phyloP scores from a whole-genome alignment of 2,797 vertebrate species.

The Centroberyx gerrardi region DNA sequence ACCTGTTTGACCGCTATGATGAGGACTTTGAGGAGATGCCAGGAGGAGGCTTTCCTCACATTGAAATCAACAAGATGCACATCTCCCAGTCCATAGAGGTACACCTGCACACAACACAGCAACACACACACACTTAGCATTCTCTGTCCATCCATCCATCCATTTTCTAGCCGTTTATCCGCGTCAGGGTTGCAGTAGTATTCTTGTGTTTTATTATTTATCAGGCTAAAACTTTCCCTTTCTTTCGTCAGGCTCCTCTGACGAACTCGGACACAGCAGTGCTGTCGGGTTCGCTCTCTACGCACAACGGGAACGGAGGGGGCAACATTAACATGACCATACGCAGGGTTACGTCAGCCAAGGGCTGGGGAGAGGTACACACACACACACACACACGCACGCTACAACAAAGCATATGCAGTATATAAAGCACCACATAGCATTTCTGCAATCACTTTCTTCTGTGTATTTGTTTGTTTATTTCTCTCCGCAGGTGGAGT shows the following conservation, averaged over 20 bases:
- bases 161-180: neutral
- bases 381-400: neutral
- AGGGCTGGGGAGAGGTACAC: slow-evolving; percentile 96
- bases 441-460: neutral
- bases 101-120: slow-evolving; percentile 14
- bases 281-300: slow-evolving; percentile 96
- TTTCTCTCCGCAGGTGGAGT: slow-evolving; percentile 89
- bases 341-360: slow-evolving; percentile 92
- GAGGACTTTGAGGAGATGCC: slow-evolving; percentile 96
- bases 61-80: slow-evolving; percentile 99
- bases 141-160: neutral
- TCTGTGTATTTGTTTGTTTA: neutral
- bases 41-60: slow-evolving; percentile 93
- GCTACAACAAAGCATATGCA: slow-evolving; percentile 4
- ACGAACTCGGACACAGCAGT: slow-evolving; percentile 95
- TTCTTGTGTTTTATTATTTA: neutral
- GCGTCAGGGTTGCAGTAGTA: neutral
- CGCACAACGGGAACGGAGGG: slow-evolving; percentile 96
- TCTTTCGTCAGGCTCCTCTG: slow-evolving; percentile 90
- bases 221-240: neutral
- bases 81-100: slow-evolving; percentile 99
- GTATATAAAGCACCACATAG: neutral
- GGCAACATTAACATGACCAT: slow-evolving; percentile 95
- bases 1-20: slow-evolving; percentile 98
- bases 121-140: neutral